phyloP scores from a whole-genome alignment of 2,113 vertebrate species.

The Oryzias javanicus region DNA sequence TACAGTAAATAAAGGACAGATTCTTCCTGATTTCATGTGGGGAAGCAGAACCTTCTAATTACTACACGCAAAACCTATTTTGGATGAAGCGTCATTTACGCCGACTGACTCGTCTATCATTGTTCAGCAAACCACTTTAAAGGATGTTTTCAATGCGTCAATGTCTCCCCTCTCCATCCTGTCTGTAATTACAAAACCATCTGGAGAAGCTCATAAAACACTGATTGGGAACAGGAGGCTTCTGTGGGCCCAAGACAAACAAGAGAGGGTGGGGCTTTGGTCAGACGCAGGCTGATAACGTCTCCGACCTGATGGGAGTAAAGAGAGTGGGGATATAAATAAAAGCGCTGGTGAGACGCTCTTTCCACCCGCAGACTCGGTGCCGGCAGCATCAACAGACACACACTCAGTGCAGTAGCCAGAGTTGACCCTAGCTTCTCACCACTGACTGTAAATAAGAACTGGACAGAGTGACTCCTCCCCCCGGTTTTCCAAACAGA shows the following conservation, averaged over 20 bases:
- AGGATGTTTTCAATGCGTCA: conserved; percentile 3
- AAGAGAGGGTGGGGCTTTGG: conserved; percentile 20
- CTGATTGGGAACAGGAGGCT: conserved; percentile 47
- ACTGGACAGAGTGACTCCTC: too few species aligned
- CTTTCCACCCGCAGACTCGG: conserved; percentile 64
- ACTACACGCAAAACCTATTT: too few species aligned
- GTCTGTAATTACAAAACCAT: conserved; percentile 45
- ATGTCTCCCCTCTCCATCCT: conserved; percentile 35
- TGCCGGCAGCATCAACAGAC: conserved; percentile 73
- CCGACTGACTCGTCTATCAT: too few species aligned
- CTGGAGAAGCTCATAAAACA: conserved; percentile 61
- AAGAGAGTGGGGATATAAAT: conserved; percentile 44
- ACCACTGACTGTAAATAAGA: not conserved
- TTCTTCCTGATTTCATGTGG: too few species aligned
- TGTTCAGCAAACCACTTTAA: not conserved
- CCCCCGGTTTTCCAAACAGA: too few species aligned
- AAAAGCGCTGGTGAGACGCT: conserved; percentile 57
- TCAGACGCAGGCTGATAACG: conserved; percentile 45
- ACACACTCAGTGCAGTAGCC: conserved; percentile 62
- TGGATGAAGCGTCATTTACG: too few species aligned
- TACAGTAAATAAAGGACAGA: too few species aligned
- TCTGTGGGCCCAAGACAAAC: conserved; percentile 48
- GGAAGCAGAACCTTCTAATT: too few species aligned
- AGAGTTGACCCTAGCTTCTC: conserved; percentile 37
- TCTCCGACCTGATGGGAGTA: conserved; percentile 44